These are phyloP conservation scores for Alentia gelatinosa DNA, from an alignment of 2,888 invertebrate species.

Conservation along the genomic window DNA sequence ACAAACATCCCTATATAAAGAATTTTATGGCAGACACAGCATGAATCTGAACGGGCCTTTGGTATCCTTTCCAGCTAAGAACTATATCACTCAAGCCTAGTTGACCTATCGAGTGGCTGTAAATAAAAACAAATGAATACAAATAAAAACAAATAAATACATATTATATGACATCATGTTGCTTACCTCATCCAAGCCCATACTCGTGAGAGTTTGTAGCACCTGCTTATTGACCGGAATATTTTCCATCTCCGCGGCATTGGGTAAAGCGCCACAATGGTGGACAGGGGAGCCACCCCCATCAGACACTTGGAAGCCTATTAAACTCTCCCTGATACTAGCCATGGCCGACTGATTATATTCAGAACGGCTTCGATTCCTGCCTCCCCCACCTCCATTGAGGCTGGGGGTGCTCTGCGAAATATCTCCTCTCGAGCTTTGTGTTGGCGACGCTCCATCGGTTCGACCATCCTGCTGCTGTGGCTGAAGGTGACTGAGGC, in stretches of 20 bases:
- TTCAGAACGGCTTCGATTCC: constrained; percentile 76
- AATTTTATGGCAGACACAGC: too few relatives aligned
- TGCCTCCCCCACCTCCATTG: constrained; percentile 60
- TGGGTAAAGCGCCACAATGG: constrained; percentile 52
- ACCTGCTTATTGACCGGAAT: constrained; percentile 61
- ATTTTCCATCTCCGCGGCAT: constrained; percentile 56
- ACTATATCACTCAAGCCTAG: too few relatives aligned
- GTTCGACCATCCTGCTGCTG: constrained; percentile 46
- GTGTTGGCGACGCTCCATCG: neutral
- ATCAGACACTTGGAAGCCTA: constrained; percentile 88
- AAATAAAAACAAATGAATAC: too few relatives aligned
- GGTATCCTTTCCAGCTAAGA: too few relatives aligned
- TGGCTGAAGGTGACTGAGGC: constrained; percentile 70
- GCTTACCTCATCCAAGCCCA: constrained; percentile 60
- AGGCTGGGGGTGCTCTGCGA: constrained; percentile 65
- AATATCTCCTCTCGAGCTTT: constrained; percentile 49
- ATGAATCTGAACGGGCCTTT: too few relatives aligned
- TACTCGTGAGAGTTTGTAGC: constrained; percentile 59
- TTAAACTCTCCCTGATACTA: constrained; percentile 90
- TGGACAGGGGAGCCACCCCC: constrained; percentile 58
- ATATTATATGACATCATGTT: too few relatives aligned
- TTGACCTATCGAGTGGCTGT: too few relatives aligned
- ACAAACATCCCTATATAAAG: too few relatives aligned
- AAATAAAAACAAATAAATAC: too few relatives aligned
- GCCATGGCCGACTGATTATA: constrained; percentile 93